Evolutionary conservation across 2,113 vertebrate species (phyloP).

Genomic region (Sebastes schlegelii): DNA sequence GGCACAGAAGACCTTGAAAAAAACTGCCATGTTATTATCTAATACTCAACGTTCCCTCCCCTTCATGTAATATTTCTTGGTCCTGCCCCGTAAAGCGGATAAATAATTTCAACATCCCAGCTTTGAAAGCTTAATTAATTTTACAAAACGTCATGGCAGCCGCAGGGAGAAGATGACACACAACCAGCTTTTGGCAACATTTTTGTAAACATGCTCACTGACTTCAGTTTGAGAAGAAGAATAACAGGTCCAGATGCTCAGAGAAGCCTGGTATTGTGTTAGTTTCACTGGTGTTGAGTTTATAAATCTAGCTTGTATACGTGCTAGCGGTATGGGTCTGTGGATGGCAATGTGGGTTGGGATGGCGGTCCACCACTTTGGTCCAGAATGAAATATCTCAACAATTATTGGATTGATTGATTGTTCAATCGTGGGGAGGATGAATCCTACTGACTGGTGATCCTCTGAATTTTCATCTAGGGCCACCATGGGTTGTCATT

Average conservation of each 20-base stretch:
- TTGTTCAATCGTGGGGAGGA: neutral
- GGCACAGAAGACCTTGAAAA: conserved; percentile 35
- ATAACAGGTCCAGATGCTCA: conserved; percentile 2
- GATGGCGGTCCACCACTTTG: neutral
- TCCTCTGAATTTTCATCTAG: neutral
- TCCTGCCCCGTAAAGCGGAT: conserved; percentile 58
- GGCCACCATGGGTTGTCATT: neutral
- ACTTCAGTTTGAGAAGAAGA: neutral
- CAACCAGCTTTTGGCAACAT: conserved; percentile 31
- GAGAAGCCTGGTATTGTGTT: neutral
- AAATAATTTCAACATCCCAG: conserved; percentile 65
- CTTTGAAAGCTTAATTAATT: conserved; percentile 71
- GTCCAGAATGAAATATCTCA: neutral
- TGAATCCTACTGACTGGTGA: neutral
- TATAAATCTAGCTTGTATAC: conserved; percentile 8
- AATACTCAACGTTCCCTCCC: conserved; percentile 35
- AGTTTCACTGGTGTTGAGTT: neutral
- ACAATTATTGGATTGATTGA: neutral
- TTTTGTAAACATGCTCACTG: conserved; percentile 28
- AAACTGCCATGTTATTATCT: conserved; percentile 45
- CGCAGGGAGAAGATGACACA: conserved; percentile 39
- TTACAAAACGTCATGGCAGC: conserved; percentile 49
- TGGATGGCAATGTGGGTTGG: neutral
- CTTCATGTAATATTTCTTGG: conserved; percentile 53
- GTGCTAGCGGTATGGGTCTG: neutral